Conservation (phyloP, 2,797 vertebrate genomes). For the Kryptopterus vitreolus region DNA sequence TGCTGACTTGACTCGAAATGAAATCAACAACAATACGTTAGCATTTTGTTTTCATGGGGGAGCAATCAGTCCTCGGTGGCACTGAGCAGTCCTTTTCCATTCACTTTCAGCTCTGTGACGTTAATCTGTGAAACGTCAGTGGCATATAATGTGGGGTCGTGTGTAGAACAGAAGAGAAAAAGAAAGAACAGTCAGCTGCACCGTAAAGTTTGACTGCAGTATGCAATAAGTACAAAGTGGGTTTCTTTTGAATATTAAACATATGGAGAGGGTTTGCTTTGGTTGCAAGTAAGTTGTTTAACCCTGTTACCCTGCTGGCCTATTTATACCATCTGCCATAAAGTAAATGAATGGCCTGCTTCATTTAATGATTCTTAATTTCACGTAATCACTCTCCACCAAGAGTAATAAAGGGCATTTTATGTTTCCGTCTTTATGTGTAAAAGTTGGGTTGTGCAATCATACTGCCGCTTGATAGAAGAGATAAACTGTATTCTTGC, state of each 20-base stretch:
- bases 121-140: neutral
- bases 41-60: neutral
- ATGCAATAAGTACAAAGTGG: neutral
- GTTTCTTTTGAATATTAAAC: neutral
- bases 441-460: neutral
- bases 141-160: neutral
- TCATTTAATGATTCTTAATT: neutral
- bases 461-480: conserved; percentile 5
- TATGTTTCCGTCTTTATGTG: conserved; percentile 1
- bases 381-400: neutral
- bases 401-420: neutral
- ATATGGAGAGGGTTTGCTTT: neutral
- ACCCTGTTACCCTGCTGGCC: neutral
- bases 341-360: neutral
- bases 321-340: neutral
- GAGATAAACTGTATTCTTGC: neutral
- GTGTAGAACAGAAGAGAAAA: neutral
- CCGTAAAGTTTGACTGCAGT: neutral
- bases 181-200: neutral
- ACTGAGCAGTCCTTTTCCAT: neutral
- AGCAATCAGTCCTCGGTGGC: neutral
- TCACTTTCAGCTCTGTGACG: neutral
- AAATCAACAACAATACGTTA: neutral
- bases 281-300: neutral
- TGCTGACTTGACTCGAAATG: neutral